Base-by-base conservation (phyloP, 2,797 vertebrate genomes). In the Anableps anableps region DNA sequence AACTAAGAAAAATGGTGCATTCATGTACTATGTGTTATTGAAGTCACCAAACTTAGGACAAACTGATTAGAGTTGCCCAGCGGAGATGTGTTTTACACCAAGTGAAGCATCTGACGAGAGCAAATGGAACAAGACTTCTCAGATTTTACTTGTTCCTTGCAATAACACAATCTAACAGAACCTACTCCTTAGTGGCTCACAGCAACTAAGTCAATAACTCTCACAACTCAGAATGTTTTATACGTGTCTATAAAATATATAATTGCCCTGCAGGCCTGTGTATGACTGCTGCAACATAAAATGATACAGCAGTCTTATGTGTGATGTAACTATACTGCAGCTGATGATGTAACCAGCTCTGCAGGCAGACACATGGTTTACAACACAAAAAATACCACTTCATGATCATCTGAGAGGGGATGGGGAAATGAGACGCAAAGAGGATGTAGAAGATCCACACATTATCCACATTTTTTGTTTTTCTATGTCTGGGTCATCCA, bases 311-410 rank as follows among this genome's bases (percentile, higher is more conserved):
- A 78, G 82, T 83, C 14, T 45, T 14, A 72, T 78, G 80, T 88
- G 82, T 92, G 91, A 92, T 92, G 89, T 85, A 93, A 93, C 72
- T 47, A 1, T 38, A 78, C 62, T 89, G 89, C 91, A 90, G 94
- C 84, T 78, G 85, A 66, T 94, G 92, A 93, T 84, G 90, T 91
- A 90, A 94, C 88, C 68, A 3, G 64, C 84, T 84, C 85, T 85
- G 89, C 80, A 72, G 85, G 76, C 84, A 78, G 53, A 86, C 51
- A 70, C 45, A 72, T 82, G 80, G 71, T 21, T 60, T 78, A 85
- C 81, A 72, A 87, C 13, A 34, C 48, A 83, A 53, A 76, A 47
- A 41, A 50, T 76, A 79, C 45, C 48, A 76, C 80, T 75, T 80
- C 45, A 31, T 72, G 73, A 74, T 78, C 43, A 14, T 76, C 45